These are phyloP conservation scores for Hyposoter didymator DNA, from an alignment of 2,888 invertebrate genomes.

Conservation along the genomic window DNA sequence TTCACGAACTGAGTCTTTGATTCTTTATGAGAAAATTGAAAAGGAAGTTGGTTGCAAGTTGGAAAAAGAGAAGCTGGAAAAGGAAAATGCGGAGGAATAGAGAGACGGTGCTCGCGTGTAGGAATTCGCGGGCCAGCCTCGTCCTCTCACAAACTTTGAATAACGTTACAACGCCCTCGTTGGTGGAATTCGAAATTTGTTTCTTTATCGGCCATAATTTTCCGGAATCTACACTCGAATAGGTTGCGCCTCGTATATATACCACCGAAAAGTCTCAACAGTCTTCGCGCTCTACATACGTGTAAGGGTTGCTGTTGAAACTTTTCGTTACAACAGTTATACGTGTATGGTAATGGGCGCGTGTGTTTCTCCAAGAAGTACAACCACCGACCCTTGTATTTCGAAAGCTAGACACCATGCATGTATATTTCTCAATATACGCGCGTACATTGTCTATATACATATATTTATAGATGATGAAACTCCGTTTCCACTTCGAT, in stretches of 20 bases:
- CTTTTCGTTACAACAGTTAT: conserved; percentile 48
- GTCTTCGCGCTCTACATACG: conserved; percentile 43
- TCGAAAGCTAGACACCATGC: conserved; percentile 32
- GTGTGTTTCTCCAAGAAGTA: conserved; percentile 59
- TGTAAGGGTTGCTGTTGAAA: conserved; percentile 26
- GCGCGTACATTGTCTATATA: background rate
- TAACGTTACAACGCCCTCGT: conserved; percentile 80
- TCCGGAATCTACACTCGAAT: conserved; percentile 81
- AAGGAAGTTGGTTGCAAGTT: conserved; percentile 41
- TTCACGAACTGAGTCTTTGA: background rate
- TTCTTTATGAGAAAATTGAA: conserved; percentile 27
- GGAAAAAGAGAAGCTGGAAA: conserved; percentile 59
- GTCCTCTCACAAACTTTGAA: conserved; percentile 76
- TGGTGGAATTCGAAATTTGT: conserved; percentile 82
- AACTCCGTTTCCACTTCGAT: conserved; percentile 68
- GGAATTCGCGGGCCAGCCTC: conserved; percentile 57
- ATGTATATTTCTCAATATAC: conserved; percentile 2
- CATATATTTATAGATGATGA: conserved; percentile 33
- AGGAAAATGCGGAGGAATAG: conserved; percentile 13
- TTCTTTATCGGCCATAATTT: conserved; percentile 83
- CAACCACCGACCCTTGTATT: conserved; percentile 63
- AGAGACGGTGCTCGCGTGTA: conserved; percentile 58
- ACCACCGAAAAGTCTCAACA: conserved; percentile 31
- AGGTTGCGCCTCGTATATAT: conserved; percentile 73
- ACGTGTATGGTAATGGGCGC: conserved; percentile 48